Evolutionary conservation across 1,140 invertebrate genomes (phyloP), one percentile per base, ranked within the genome.

Genomic region (Papilio aristodemus): DNA sequence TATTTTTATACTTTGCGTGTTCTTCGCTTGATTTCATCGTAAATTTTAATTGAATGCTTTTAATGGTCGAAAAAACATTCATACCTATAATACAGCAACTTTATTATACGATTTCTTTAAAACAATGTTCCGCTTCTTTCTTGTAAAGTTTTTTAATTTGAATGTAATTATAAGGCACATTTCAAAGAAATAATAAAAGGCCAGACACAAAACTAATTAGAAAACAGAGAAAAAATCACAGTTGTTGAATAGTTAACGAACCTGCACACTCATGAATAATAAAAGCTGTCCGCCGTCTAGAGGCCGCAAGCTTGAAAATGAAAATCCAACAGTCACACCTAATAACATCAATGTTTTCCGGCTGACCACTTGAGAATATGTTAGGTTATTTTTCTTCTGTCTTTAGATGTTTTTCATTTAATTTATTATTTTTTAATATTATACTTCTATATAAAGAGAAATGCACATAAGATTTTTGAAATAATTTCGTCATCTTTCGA

Each of bases 31-130:
- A 22, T 54, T 54, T 54, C 22, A 54, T 54, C 46, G 17, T 54
- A 22, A 54, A 54, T 54, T 54, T 54, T 54, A 19, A 54, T 54
- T 22, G 46, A 54, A 54, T 22, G 46, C 19, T 54, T 54, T 54
- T 54, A 54, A 54, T 54, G 46, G 46, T 22, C 5, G 17, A 4
- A 54, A 19, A 43, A 39, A 54, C 46, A 54, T 54, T 17, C 19
- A 54, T 10, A 54, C 8, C 38, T 25, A 25, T 10, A 54, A 22
- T 46, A 19, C 17, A 46, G 8, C 0, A 39, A 1, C 38, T 17
- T 19, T 17, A 46, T 17, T 46, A 17, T 46, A 46, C 6, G 14
- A 10, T 19, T 46, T 17, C 14, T 46, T 46, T 17, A 5, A n/a
- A 14, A 13, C 1, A 39, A 11, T 39, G 10, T 39, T 39, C 10